Evolutionary conservation across 2,888 invertebrate genomes (phyloP).

Genomic region (Perdita meconis): DNA sequence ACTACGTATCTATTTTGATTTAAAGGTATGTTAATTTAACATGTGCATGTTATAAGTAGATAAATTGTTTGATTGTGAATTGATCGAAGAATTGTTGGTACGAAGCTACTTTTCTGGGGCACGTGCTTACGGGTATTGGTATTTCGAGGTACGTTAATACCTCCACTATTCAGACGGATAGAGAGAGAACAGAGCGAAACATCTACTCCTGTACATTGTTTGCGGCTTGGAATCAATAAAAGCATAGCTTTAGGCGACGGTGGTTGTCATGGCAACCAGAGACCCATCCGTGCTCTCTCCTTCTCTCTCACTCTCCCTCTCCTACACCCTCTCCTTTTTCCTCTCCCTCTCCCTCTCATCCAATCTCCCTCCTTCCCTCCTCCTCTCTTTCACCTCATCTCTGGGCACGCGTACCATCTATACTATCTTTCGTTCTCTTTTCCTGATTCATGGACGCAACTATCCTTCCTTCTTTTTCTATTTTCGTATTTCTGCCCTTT

Average conservation of each 20-base stretch:
- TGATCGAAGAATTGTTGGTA: constrained; percentile 58
- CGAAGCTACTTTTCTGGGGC: constrained; percentile 70
- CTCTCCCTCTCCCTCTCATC: constrained; percentile 26
- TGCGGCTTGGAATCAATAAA: constrained; percentile 84
- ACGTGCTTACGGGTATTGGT: constrained; percentile 73
- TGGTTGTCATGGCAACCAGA: constrained; percentile 81
- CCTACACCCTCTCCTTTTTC: constrained; percentile 13
- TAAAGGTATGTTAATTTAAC: too few relatives aligned
- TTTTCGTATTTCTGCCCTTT: constrained; percentile 31
- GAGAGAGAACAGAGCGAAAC: constrained; percentile 83
- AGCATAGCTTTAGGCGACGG: constrained; percentile 84
- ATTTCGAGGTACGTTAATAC: constrained; percentile 75
- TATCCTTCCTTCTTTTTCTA: constrained; percentile 29
- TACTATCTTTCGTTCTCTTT: constrained; percentile 47
- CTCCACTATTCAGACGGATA: constrained; percentile 76
- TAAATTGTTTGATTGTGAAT: constrained; percentile 39
- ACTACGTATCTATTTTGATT: too few relatives aligned
- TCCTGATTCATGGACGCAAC: constrained; percentile 17
- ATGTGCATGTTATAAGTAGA: too few relatives aligned
- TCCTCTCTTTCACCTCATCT: constrained; percentile 52
- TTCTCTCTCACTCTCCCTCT: constrained; percentile 19
- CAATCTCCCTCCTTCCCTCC: constrained; percentile 16
- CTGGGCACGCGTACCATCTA: constrained; percentile 44
- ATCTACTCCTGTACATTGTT: constrained; percentile 84
- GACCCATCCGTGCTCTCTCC: constrained; percentile 77